Base-by-base conservation (phyloP, 2,113 vertebrate species). In the Ancistrus triradiatus region DNA sequence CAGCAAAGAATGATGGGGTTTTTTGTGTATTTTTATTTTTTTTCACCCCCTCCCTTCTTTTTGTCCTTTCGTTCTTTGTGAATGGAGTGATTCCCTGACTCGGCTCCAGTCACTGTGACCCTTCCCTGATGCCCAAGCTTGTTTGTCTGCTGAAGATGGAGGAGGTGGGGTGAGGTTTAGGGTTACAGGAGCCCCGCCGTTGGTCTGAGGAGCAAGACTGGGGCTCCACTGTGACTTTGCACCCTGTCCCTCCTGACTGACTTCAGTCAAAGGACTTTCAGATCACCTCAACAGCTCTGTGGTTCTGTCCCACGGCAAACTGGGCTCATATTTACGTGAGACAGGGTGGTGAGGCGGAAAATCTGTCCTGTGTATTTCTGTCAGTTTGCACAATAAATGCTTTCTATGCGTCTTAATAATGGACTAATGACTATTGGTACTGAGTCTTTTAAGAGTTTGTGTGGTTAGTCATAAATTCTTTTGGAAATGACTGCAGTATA, bases 51-150 rank as follows among this genome's bases (percentile, higher is more conserved):
- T 48, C 51, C 43, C 37, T 65, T 40, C 21, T 22, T 57, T 69
- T 69, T 69, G 64, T 65, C 37, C 70, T 72, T 31, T 51, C 69
- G 44, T 75, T 83, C 74, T 85, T 85, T 85, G 60, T 83, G 86
- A 74, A 89, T 84, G 84, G 84, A 88, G 85, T 86, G 85, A 84
- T 83, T 84, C 82, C 89, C 83, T 86, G 66, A 79, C 86, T 85
- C 84, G 77, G 87, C 88, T 84, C 88, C 85, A 87, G 82, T 83
- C 86, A 64, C 58, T 76, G 37, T 64, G 77, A 78, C 86, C 82
- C 83, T 61, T 59, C 84, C 81, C 82, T 79, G 83, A 84, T 85
- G 83, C 89, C 62, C 85, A 78, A 85, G 89, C 85, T 77, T 88
- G 84, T 86, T 90, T 90, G 89, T 88, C 77, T 88, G 24, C 17